These are phyloP conservation scores for Lasioglossum lativentre DNA, from an alignment of 2,888 invertebrate genomes.

Conservation along the genomic window DNA sequence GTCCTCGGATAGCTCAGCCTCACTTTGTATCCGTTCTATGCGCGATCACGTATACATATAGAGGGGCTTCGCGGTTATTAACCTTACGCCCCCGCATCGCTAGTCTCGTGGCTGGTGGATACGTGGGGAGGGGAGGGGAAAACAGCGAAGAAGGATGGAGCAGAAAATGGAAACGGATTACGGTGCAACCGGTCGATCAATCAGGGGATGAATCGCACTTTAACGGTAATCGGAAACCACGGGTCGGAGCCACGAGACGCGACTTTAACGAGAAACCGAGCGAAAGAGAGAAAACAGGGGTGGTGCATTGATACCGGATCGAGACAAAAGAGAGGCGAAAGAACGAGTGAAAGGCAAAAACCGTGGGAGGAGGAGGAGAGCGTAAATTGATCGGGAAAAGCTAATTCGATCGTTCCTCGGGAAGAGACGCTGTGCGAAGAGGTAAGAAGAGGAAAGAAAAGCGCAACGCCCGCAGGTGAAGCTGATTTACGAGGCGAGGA, in stretches of 20 bases:
- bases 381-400: constrained; percentile 60
- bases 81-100: constrained; percentile 28
- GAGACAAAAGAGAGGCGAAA: not conserved
- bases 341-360: not conserved
- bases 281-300: not conserved
- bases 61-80: constrained; percentile 39
- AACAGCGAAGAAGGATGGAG: constrained; percentile 41
- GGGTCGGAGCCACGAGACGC: constrained; percentile 46
- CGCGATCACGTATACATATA: not conserved
- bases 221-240: constrained; percentile 60
- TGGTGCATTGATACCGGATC: not conserved
- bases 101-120: not conserved
- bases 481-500: constrained; percentile 68
- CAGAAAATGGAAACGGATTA: constrained; percentile 62
- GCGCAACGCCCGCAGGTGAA: constrained; percentile 53
- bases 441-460: constrained; percentile 5
- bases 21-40: not conserved
- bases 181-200: constrained; percentile 55
- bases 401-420: constrained; percentile 63
- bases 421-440: not conserved
- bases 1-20: not conserved
- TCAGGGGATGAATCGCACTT: constrained; percentile 60
- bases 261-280: constrained; percentile 23
- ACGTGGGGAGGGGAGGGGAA: not conserved
- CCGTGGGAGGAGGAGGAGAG: constrained; percentile 25